These are phyloP conservation scores for Aporophyla nigra DNA, from an alignment of 2,888 invertebrate genomes.

Conservation along the genomic window DNA sequence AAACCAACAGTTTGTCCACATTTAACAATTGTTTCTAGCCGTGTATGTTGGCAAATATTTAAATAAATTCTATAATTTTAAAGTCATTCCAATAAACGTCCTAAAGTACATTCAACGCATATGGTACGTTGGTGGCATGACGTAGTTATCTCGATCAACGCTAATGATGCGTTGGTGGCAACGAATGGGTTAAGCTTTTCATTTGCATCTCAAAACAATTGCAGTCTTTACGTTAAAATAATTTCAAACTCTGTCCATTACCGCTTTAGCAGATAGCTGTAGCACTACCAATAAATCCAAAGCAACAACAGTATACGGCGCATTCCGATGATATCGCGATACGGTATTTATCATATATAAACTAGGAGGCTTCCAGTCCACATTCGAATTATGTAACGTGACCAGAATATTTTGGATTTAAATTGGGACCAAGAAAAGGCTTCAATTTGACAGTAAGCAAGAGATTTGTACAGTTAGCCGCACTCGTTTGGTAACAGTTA, in stretches of 20 bases:
- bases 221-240: conserved; percentile 6
- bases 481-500: not conserved
- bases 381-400: conserved; percentile 70
- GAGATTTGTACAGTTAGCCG: not conserved
- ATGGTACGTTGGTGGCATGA: too few species aligned
- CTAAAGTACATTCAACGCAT: too few species aligned
- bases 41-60: too few species aligned
- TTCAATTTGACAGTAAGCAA: not conserved
- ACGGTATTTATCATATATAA: conserved; percentile 80
- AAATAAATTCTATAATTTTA: too few species aligned
- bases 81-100: too few species aligned
- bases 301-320: conserved; percentile 70
- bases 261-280: conserved; percentile 68
- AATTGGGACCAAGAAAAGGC: conserved; percentile 27
- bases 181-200: too few species aligned
- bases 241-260: conserved; percentile 68
- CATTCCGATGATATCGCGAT: conserved; percentile 77
- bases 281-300: conserved; percentile 73
- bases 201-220: not conserved
- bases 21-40: too few species aligned
- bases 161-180: too few species aligned
- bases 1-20: too few species aligned
- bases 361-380: conserved; percentile 66
- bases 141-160: too few species aligned
- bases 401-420: conserved; percentile 51